Evolutionary conservation across 2,888 invertebrate species (phyloP).

Genomic region (Seira ritae): DNA sequence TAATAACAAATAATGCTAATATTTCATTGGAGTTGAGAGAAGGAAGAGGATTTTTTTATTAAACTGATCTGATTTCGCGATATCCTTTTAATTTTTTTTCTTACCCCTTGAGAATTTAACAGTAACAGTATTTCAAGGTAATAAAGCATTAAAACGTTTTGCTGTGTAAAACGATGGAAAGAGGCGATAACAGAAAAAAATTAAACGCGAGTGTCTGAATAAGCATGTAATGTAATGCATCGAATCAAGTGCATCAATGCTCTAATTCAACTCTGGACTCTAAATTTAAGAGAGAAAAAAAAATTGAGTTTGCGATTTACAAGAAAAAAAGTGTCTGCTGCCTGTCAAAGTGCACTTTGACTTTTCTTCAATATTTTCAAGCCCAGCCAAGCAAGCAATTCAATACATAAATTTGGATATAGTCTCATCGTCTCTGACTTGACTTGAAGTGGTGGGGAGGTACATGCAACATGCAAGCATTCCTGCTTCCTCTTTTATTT

Average conservation of each 20-base stretch:
- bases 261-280: constrained; percentile 46
- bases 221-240: constrained; percentile 54
- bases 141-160: constrained; percentile 62
- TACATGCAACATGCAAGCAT: background rate
- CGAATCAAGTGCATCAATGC: constrained; percentile 63
- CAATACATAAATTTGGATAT: too few species aligned
- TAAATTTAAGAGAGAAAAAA: constrained; percentile 1
- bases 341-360: background rate
- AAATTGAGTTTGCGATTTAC: background rate
- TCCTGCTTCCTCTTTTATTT: constrained; percentile 41
- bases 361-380: background rate
- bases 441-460: too few species aligned
- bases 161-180: constrained; percentile 46
- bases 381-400: too few species aligned
- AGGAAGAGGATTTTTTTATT: constrained; percentile 34
- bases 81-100: constrained; percentile 23
- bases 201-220: background rate
- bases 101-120: background rate
- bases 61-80: constrained; percentile 42
- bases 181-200: constrained; percentile 44
- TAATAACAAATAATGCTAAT: constrained; percentile 18
- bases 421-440: too few species aligned
- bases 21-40: constrained; percentile 2
- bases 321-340: background rate
- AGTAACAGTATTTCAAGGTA: constrained; percentile 32